Evolutionary conservation across 1,140 invertebrate genomes (phyloP), one percentile per base, ranked within the genome.

Genomic region (Nebria ingens): DNA sequence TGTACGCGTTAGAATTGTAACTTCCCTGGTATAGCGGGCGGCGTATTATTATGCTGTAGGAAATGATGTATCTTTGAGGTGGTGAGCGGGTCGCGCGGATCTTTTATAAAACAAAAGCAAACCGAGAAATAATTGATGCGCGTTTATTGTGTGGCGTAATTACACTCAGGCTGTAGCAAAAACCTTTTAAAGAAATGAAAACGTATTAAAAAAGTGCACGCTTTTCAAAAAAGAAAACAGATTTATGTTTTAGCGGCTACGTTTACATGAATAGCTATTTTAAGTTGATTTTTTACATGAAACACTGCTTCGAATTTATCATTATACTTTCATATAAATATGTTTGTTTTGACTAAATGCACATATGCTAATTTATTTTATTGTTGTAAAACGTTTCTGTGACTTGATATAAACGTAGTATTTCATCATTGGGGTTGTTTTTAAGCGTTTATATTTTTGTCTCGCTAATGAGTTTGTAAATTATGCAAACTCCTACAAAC

Each of bases 181-280:
- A 72, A 75, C 73, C 73, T 73, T 77, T 77, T 77, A 76, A 76
- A 76, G 75, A 75, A 77, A 77, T 77, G 75, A 77, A 76, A 74
- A 73, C 71, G 73, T 72, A 73, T 75, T 74, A 63, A 61, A 63
- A 62, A 60, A 61, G 42, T 55, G 42, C 21, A 54, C 56, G 54
- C 34, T 22, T 51, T 51, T 29, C 51, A 57, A 55, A 58, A 57
- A 57, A 54, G 50, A 57, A 50, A 51, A 51, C 56, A 34, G 19
- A 57, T 52, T 53, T 54, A 45, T 51, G 15, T 54, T 55, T 34
- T 34, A 50, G 55, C 54, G 60, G 62, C 9, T 45, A 45, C 17
- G 40, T 45, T 45, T 45, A 17, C 15, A 45, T 45, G 25, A n/a
- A n/a, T 34, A 34, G 6, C 25, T 34, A 34, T 34, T 34, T 34